Base-by-base conservation (phyloP, 2,113 vertebrate species). In the mouse (Mus musculus) region DNA sequence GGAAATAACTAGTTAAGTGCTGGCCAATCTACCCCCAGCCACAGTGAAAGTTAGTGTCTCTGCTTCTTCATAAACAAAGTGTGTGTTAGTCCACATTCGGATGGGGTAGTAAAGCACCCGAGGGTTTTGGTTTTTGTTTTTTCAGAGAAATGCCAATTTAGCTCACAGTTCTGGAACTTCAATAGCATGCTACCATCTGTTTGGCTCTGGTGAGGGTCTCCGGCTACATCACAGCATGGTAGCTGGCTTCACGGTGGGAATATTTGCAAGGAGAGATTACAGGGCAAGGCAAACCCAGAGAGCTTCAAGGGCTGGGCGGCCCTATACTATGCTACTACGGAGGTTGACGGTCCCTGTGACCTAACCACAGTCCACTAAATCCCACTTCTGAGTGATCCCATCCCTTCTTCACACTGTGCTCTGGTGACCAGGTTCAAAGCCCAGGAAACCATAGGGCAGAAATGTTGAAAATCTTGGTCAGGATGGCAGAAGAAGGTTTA, bases 31-130 rank as follows among this genome's bases (percentile, higher is more conserved):
- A 26, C 39, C 11, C 39, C 93, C 19, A 33, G 8, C 42, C 39
- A 26, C 42, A 36, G 49, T 77, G 59, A 90, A 95, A 95, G 36
- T 89, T 88, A n/a, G 13, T 61, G 33, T 96, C 42, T 89, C 72
- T 89, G 75, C 49, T 16, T 95, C 42, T 28, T 88, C 61, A 6
- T 59, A 91, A 52, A 33, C 24, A 85, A 94, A 84, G 39, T 67
- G 56, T 36, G 36, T 42, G 19, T 75, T 67, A 56, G 56, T 90
- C 46, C 16, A 17, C 42, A 75, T 72, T 85, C 56, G 46, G 56
- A 33, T 65, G 10, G 28, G 26, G 67, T 67, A 84, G 84, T 26
- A 65, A 89, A 84, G 36, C 39, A 61, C 67, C 7, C 0, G 13
- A 67, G 46, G 30, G 16, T 26, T 93, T 94, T 46, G 17, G 5